Conservation (phyloP, 2,888 invertebrate species). For the Nephrotoma appendiculata region DNA sequence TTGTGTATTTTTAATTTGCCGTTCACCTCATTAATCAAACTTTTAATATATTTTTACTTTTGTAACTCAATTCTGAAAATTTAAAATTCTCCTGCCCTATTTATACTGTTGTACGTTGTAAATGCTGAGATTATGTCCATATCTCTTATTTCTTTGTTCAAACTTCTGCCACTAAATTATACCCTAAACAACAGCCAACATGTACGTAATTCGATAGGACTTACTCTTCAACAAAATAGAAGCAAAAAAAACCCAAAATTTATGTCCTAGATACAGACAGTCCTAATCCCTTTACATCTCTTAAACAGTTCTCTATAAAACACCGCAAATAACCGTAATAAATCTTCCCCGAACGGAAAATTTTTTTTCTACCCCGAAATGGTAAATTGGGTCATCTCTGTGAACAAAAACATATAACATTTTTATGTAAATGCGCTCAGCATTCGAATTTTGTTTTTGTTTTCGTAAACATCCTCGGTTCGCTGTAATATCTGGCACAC, state of each 20-base stretch:
- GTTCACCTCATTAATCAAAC: no score
- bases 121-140: no score
- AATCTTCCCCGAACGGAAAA: background rate
- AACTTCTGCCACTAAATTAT: background rate
- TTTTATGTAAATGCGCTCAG: background rate
- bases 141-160: background rate
- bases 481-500: background rate
- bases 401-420: background rate
- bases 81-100: no score
- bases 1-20: no score
- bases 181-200: background rate
- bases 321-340: background rate
- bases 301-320: background rate
- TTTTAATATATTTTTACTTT: no score
- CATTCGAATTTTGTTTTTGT: background rate
- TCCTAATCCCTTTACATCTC: background rate
- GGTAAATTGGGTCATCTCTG: background rate
- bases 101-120: no score
- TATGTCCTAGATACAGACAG: background rate
- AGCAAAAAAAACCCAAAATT: background rate
- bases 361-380: background rate
- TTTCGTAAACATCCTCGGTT: background rate
- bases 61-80: no score
- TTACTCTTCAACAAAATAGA: background rate
- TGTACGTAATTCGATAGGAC: background rate